Evolutionary conservation across 2,888 invertebrate genomes (phyloP), one percentile per base, ranked within the genome.

Genomic region (Tortrix viridana): DNA sequence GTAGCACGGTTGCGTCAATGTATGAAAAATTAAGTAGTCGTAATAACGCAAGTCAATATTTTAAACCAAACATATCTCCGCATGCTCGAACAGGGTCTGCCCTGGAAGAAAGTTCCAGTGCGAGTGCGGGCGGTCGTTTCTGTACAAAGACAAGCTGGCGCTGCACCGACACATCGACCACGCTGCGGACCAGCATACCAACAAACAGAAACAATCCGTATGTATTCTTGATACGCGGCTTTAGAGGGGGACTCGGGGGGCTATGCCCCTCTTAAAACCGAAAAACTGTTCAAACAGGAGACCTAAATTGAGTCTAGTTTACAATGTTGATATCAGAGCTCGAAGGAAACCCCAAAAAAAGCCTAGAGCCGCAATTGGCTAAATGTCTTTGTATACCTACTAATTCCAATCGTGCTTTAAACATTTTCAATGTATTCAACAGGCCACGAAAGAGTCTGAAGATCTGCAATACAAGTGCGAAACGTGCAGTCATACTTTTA

Each of bases 401-500:
- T 26, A 26, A 6, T 0, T 26, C 26, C 9, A 26, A 26, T 26
- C 26, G 12, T 38, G 38, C 6, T 38, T 3, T 9, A 49, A 16
- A 6, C 20, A 41, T 44, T 41, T 4, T 19, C 12, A 46, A 53
- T 22, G n/a, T 16, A 50, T 58, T 60, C 70, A 72, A 60, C 66
- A 70, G 69, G 54, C 20, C 9, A n/a, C 57, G 6, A 60, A 66
- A 5, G 44, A 71, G 18, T 50, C 65, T 0, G 68, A 63, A 43
- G 56, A 67, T 6, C 65, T 66, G 18, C 64, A 70, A 18, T 84
- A 83, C 52, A 74, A 74, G 65, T 87, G 86, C 73, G 83, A 84
- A 50, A 74, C 76, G 37, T 85, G 86, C 66, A 66, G 74, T 48
- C 64, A 73, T 9, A 66, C 62, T 37, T 86, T 86, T 37, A 92